These are phyloP conservation scores for Melinaea marsaeus DNA, from an alignment of 2,888 invertebrate genomes.

Conservation along the genomic window DNA sequence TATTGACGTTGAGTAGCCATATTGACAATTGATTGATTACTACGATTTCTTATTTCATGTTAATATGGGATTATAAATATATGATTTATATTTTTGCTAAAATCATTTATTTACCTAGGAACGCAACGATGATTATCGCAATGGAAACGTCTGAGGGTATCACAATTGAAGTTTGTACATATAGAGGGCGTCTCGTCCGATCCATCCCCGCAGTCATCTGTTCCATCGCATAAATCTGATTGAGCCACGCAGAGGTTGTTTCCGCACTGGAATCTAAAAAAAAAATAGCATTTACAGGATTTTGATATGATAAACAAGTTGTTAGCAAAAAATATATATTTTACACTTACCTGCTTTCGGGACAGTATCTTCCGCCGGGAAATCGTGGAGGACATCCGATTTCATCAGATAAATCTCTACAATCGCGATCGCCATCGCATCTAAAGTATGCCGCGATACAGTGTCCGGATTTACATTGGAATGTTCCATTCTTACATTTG, in stretches of 20 bases:
- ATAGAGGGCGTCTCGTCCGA: conserved; percentile 90
- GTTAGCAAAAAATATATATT: not conserved
- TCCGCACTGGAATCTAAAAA: conserved; percentile 87
- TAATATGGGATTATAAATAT: too few relatives aligned
- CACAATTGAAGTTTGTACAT: conserved; percentile 91
- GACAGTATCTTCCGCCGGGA: conserved; percentile 93
- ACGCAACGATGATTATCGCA: conserved; percentile 94
- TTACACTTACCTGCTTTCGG: conserved; percentile 80
- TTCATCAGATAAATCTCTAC: conserved; percentile 93
- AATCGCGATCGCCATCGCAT: conserved; percentile 94
- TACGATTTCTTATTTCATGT: too few relatives aligned
- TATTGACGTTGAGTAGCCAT: too few relatives aligned
- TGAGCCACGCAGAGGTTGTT: conserved; percentile 95
- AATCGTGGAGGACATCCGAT: conserved; percentile 92
- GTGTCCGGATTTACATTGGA: conserved; percentile 95
- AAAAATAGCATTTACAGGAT: not conserved
- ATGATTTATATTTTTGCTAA: too few relatives aligned
- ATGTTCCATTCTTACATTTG: conserved; percentile 92
- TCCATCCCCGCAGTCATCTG: conserved; percentile 94
- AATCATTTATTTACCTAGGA: conserved; percentile 67
- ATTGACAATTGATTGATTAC: too few relatives aligned
- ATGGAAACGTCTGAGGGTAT: conserved; percentile 89
- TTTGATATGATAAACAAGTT: not conserved
- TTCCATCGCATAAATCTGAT: conserved; percentile 94
- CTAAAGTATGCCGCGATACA: conserved; percentile 93